Percentiles rank a stretch among this genome's conserved stretches.
Conservation (phyloP, 37 sponge, comb jelly and placozoan genomes). For the Diacarnus erythraeanus region DNA sequence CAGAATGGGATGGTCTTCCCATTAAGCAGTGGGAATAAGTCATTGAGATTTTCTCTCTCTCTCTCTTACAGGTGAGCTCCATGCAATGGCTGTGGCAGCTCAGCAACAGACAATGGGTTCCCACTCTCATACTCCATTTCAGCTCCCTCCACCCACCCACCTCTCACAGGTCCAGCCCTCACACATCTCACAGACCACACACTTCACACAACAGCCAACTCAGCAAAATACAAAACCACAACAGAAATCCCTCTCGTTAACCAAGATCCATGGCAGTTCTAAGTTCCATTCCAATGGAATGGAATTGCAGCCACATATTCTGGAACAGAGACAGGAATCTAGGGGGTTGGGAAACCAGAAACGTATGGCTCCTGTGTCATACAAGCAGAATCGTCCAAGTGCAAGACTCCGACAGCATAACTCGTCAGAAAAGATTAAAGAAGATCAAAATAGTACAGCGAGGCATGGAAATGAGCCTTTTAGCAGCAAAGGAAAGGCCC, state of each 20-base stretch:
- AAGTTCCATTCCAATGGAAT: background rate
- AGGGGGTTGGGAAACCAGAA: background rate
- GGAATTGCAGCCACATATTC: background rate
- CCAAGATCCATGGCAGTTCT: background rate
- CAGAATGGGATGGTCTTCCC: too few relatives aligned
- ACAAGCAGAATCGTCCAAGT: background rate
- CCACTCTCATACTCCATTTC: background rate
- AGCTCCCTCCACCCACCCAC: background rate
- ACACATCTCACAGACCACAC: background rate
- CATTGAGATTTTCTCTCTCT: too few relatives aligned
- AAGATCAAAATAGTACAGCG: background rate
- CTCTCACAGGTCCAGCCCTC: slow-evolving; percentile 3
- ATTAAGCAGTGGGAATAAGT: too few relatives aligned
- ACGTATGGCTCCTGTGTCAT: background rate
- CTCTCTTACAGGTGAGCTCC: background rate
- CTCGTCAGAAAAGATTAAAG: background rate
- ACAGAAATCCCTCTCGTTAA: background rate
- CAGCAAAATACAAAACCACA: background rate
- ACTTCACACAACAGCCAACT: slow-evolving; percentile 3
- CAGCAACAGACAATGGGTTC: background rate
- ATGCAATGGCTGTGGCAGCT: slow-evolving; percentile 6
- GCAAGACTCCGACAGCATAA: background rate
- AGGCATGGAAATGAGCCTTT: background rate
- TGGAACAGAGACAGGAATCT: slow-evolving; percentile 7
- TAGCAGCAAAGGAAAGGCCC: background rate